Conservation (phyloP, 2,797 vertebrate species). For the Pyrocephalus nanus region DNA sequence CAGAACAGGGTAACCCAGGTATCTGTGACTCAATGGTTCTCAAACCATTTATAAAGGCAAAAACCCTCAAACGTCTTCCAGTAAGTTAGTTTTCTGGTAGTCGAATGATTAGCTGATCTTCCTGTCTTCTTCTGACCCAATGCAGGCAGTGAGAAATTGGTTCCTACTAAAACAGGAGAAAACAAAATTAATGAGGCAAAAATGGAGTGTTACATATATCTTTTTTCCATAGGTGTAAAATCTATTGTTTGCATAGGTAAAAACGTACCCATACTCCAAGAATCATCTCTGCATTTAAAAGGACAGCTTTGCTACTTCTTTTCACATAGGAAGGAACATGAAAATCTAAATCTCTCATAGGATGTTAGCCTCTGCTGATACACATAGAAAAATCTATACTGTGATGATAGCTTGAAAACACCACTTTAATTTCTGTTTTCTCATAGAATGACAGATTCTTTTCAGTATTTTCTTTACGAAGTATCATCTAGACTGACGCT, state of each 20-base stretch:
- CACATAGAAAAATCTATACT: background rate
- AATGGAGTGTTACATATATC: background rate
- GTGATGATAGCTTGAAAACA: background rate
- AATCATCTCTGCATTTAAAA: background rate
- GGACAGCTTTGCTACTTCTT: background rate
- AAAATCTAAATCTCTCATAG: background rate
- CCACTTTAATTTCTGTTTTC: background rate
- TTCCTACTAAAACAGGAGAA: background rate
- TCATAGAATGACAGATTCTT: background rate
- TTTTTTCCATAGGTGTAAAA: background rate
- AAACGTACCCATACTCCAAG: background rate
- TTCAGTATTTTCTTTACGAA: background rate
- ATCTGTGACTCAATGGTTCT: background rate
- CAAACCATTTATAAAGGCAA: background rate
- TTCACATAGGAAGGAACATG: background rate
- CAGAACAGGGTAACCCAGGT: background rate
- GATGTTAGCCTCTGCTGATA: background rate
- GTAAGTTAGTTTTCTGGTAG: background rate
- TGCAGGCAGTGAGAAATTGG: background rate
- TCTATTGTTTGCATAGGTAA: background rate
- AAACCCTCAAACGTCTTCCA: background rate
- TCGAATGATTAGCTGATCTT: background rate
- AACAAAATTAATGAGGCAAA: background rate
- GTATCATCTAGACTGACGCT: background rate
- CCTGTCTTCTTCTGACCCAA: background rate